Conservation (phyloP, 2,888 invertebrate genomes). For the Melolontha melolontha region DNA sequence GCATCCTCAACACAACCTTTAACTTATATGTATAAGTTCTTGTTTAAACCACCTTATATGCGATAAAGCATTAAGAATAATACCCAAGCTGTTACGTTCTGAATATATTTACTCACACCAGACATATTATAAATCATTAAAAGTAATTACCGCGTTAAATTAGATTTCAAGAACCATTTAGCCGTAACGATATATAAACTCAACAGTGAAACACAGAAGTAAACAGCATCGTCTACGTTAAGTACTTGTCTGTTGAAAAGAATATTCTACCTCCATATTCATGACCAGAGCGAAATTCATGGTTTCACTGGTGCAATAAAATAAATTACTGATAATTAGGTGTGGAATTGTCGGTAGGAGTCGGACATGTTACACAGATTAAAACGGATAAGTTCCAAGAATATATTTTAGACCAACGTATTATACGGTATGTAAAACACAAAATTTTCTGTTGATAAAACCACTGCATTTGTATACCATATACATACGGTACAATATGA, state of each 20-base stretch:
- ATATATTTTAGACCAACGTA: too few species aligned
- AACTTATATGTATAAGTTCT: too few species aligned
- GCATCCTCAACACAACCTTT: too few species aligned
- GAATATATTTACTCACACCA: conserved; percentile 37
- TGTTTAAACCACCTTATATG: too few species aligned
- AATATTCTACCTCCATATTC: conserved; percentile 21
- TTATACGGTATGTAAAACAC: too few species aligned
- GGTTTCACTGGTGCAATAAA: conserved; percentile 8
- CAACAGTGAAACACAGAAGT: conserved; percentile 18
- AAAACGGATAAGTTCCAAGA: neutral
- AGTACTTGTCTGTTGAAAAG: conserved; percentile 11
- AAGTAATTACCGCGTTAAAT: conserved; percentile 42
- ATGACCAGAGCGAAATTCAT: conserved; percentile 15
- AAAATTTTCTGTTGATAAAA: too few species aligned
- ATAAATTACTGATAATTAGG: conserved; percentile 29
- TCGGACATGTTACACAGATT: conserved; percentile 16
- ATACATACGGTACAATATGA: too few species aligned
- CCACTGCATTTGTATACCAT: too few species aligned
- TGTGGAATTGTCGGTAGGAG: conserved; percentile 19
- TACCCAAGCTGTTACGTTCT: conserved; percentile 15
- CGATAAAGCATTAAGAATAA: conserved; percentile 13
- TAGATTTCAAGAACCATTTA: conserved; percentile 40
- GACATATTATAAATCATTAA: conserved; percentile 41
- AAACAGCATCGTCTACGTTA: conserved; percentile 15
- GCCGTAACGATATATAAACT: conserved; percentile 36